Evolutionary conservation across 1,140 invertebrate genomes (phyloP), one percentile per base, ranked within the genome.

Genomic region (Diplogasteroides magnus): DNA sequence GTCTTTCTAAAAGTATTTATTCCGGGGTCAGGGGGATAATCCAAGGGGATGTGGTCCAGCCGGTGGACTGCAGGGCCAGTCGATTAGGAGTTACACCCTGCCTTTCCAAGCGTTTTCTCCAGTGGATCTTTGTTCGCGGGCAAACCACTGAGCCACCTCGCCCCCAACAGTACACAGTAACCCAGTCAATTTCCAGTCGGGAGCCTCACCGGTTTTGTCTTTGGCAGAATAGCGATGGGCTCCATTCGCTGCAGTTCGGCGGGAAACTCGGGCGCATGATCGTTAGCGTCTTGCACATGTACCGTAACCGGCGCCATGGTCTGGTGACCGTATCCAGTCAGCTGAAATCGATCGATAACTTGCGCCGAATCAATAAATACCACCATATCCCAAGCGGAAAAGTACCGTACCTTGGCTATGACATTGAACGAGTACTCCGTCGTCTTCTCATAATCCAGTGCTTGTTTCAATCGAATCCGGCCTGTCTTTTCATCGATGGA

Each of bases 281-380:
- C 80, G 73, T 84, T 84, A 37, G 77, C 77, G 69, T 85, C 81
- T 13, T 72, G 59, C 6, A 84, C 83, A n/a, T 56, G 70, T 15
- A 84, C 74, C 63, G 69, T 74, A 19, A 84, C 69, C 13, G 60
- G 37, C 19, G 73, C 68, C 2, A 31, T 37, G 2, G 66, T 64
- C 6, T 67, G 71, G 11, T 77, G 77, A 65, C 82, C 77, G 19
- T 60, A 72, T 25, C 68, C 70, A 57, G 19, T 29, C 13, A 72
- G 26, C 71, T 73, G 71, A 73, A 73, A 31, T 23, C 15, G 19
- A 48, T 48, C 6, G 19, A 48, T n/a, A n/a, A n/a, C n/a, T n/a
- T n/a, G n/a, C n/a, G n/a, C n/a, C n/a, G n/a, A n/a, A n/a, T n/a
- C n/a, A n/a, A n/a, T n/a, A n/a, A n/a, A n/a, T n/a, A n/a, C n/a